Base-by-base conservation (phyloP, 53 echinoderm and acorn worm genomes). In the Pentamera pediparva region DNA sequence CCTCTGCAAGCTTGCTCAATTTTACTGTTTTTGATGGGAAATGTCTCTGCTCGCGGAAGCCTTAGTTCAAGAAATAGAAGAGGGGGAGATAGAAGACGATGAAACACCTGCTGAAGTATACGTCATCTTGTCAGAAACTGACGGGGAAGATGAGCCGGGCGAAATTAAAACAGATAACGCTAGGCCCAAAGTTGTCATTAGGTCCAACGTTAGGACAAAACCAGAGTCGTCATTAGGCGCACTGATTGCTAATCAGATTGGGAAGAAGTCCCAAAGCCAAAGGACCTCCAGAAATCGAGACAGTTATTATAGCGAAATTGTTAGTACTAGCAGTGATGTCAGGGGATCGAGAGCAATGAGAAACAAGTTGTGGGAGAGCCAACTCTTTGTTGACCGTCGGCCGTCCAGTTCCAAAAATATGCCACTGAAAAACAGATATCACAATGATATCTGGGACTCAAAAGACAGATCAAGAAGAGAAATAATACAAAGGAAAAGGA, bases 51-150 rank as follows among this genome's bases (percentile, higher is more conserved):
- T 3, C 25, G 10, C 20, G 18, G 54, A 54, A 54, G 54, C 28
- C 18, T 24, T 26, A 19, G 39, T 37, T 24, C 39, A 38, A 26
- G 65, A 65, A 65, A 65, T 65, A 24, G 65, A 65, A 36, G 65
- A 65, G 37, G 65, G 65, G 25, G 65, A 65, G 22, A 38, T 37
- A 36, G 36, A 38, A 20, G 65, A 65, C 26, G 28, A 26, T 13
- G 28, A 54, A 54, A 28, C 24, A 13, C 13, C 30, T 37, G 5
- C 19, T 6, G 37, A 36, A 22, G 39, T 37, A 4, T 65, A 36
- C 39, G 65, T 65, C 2, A 65, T 65, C 27, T 65, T 65, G 65
- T 65, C 65, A 17, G 65, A 65, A 39, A 65, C 65, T 10, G 65
- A 65, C 22, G 65, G 39, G 18, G 65, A 65, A 40, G 37, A 36